Percentiles rank a stretch among this genome's conserved stretches.
phyloP scores from a whole-genome alignment of 2,888 invertebrate species.

The Hermaeophaga mercurialis region DNA sequence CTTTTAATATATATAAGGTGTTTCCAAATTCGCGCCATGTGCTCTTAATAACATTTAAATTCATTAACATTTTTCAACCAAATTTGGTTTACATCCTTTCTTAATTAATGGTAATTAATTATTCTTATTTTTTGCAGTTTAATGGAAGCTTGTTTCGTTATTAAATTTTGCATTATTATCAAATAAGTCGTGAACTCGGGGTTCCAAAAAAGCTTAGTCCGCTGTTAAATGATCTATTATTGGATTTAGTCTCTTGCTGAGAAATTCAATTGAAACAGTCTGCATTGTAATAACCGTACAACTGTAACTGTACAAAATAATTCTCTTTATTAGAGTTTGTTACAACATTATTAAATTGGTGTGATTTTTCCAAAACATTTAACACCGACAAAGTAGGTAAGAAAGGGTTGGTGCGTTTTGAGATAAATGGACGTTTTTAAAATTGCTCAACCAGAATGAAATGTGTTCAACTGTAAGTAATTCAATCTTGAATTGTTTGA shows the following conservation, averaged over 20 bases:
- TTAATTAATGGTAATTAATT: too few species aligned
- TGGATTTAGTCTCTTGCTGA: conserved; percentile 5
- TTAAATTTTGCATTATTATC: too few species aligned
- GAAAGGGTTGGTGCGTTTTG: conserved; percentile 56
- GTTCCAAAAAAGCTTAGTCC: too few species aligned
- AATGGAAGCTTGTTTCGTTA: too few species aligned
- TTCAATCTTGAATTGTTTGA: conserved; percentile 43
- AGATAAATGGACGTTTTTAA: conserved; percentile 47
- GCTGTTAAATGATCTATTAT: neutral
- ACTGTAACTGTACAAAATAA: conserved; percentile 30
- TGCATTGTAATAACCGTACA: conserved; percentile 19
- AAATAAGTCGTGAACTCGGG: too few species aligned
- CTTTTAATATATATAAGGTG: too few species aligned
- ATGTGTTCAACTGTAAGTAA: conserved; percentile 46
- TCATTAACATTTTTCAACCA: too few species aligned
- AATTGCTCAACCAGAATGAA: conserved; percentile 45
- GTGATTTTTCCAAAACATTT: conserved; percentile 58
- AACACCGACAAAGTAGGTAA: conserved; percentile 47
- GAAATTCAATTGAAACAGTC: conserved; percentile 27
- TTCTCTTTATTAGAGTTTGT: conserved; percentile 42
- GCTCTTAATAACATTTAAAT: too few species aligned
- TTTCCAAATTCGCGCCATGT: too few species aligned
- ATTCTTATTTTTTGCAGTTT: too few species aligned
- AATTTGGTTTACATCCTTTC: too few species aligned
- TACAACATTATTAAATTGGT: conserved; percentile 56